Evolutionary conservation across 1,140 invertebrate genomes (phyloP).

Genomic region (Orchestia grillus): DNA sequence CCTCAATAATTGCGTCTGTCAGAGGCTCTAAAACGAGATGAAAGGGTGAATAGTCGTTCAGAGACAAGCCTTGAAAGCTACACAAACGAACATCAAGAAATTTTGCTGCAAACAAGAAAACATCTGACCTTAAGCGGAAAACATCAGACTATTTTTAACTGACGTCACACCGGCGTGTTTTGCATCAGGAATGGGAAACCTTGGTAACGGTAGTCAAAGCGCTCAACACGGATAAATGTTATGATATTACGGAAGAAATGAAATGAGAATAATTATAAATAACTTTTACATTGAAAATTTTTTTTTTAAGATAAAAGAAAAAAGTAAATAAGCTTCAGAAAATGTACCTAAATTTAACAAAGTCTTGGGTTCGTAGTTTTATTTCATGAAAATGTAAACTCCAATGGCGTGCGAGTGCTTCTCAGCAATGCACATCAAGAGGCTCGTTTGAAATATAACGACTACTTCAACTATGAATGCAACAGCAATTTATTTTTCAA

Average conservation of each 20-base stretch:
- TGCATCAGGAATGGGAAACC: neutral
- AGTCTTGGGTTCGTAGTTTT: too few relatives aligned
- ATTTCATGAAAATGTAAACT: too few relatives aligned
- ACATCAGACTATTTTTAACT: neutral
- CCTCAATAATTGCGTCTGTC: neutral
- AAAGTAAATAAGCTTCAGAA: neutral
- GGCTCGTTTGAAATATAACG: neutral
- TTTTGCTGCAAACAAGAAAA: neutral
- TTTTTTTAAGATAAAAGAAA: too few relatives aligned
- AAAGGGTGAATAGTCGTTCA: neutral
- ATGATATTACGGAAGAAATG: neutral
- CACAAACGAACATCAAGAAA: neutral
- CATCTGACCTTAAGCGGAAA: neutral
- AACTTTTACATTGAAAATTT: too few relatives aligned
- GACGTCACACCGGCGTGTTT: neutral
- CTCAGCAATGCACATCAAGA: too few relatives aligned
- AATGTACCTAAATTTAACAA: too few relatives aligned
- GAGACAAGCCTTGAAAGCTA: neutral
- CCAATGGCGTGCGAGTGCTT: too few relatives aligned
- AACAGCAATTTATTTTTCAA: too few relatives aligned
- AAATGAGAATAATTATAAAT: neutral
- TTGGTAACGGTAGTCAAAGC: neutral
- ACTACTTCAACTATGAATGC: neutral
- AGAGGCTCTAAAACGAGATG: neutral
- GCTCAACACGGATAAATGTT: neutral